Conservation (phyloP, 2,797 vertebrate genomes). For the Scarus forsteni region DNA sequence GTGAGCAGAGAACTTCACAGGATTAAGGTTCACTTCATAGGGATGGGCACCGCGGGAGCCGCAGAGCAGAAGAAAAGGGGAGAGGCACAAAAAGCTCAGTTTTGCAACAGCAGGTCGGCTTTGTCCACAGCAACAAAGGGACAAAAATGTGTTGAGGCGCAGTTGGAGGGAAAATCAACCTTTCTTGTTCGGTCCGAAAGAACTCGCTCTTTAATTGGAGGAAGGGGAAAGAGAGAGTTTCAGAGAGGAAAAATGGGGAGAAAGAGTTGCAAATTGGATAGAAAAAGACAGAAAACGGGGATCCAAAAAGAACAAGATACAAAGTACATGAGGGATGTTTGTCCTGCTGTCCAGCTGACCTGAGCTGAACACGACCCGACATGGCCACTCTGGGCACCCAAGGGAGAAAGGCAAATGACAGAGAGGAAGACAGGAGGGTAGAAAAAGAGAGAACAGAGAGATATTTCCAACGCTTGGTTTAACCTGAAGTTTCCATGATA, state of each 20-base stretch:
- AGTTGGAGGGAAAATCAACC: constrained; percentile 49
- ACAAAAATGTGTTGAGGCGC: constrained; percentile 63
- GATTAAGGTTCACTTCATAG: constrained; percentile 57
- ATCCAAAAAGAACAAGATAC: constrained; percentile 8
- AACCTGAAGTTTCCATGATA: constrained; percentile 84
- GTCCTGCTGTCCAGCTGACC: constrained; percentile 49
- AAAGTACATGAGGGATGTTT: constrained; percentile 35
- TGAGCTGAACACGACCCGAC: constrained; percentile 50
- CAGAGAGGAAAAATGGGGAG: not conserved
- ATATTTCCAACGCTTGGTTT: constrained; percentile 83
- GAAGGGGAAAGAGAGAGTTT: constrained; percentile 23
- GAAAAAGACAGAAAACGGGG: constrained; percentile 4
- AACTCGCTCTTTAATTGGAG: constrained; percentile 54
- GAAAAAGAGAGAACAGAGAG: constrained; percentile 58
- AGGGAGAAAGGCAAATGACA: constrained; percentile 43
- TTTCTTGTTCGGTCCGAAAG: constrained; percentile 48
- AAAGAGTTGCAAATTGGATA: constrained; percentile 27
- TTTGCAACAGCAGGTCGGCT: constrained; percentile 64
- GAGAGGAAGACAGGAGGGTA: constrained; percentile 33
- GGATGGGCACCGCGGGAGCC: constrained; percentile 44
- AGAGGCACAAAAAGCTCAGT: constrained; percentile 54
- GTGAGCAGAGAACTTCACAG: constrained; percentile 39
- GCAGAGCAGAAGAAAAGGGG: constrained; percentile 26
- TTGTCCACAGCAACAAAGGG: constrained; percentile 63
- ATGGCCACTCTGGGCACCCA: constrained; percentile 39